phyloP scores from a whole-genome alignment of 2,113 vertebrate species.

The Psilopogon haemacephalus region DNA sequence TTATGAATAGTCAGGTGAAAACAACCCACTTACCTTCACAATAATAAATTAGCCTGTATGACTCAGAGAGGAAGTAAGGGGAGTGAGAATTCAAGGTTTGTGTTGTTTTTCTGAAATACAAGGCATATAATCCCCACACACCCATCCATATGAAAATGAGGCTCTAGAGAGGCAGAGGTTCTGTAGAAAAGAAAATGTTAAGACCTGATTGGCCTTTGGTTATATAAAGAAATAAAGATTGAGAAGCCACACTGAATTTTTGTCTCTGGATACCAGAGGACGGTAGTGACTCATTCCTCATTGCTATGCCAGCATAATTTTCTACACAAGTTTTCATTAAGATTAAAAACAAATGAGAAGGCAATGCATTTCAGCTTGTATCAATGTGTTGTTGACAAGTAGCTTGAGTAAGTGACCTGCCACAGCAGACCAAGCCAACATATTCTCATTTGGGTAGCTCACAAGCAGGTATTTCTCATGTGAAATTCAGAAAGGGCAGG shows the following conservation, averaged over 20 bases:
- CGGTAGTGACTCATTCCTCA: conserved; percentile 31
- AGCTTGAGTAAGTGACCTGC: conserved; percentile 41
- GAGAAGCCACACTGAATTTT: conserved; percentile 36
- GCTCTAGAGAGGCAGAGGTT: not conserved
- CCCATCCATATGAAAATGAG: not conserved
- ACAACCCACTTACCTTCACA: not conserved
- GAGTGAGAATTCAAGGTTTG: not conserved
- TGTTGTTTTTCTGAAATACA: not conserved
- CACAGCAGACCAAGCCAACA: not conserved
- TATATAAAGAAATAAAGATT: conserved; percentile 50
- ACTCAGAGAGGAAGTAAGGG: conserved; percentile 7
- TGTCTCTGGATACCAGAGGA: not conserved
- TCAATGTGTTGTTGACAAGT: not conserved
- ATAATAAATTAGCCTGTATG: conserved; percentile 23
- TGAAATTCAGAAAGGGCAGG: conserved; percentile 13
- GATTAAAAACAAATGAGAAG: conserved; percentile 54
- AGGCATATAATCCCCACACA: not conserved
- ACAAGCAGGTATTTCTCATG: conserved; percentile 31
- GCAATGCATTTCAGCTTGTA: not conserved
- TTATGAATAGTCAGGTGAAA: conserved; percentile 23
- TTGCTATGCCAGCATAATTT: conserved; percentile 22
- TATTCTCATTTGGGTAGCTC: not conserved
- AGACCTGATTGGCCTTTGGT: conserved; percentile 29
- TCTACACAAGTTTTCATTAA: conserved; percentile 48
- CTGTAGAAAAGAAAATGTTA: conserved; percentile 34